Base-by-base conservation (phyloP, 2,888 invertebrate genomes). In the Micropterix aruncella region DNA sequence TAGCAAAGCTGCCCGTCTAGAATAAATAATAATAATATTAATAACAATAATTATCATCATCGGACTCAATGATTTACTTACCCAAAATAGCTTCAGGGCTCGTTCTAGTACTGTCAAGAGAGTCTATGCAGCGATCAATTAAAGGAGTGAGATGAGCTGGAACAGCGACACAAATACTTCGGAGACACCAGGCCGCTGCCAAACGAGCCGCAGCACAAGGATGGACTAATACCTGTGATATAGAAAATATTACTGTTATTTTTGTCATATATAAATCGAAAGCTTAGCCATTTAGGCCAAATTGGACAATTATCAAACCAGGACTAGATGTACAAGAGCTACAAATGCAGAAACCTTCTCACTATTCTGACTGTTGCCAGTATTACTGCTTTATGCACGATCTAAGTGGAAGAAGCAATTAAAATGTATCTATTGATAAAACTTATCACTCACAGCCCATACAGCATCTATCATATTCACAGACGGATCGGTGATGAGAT, bases 111-210 rank as follows among this genome's bases (percentile, higher is more conserved):
- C 85, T 86, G 63, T 95, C 94, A 42, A 95, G 79, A 19, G 89
- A 83, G 54, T 86, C 86, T 38, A 89, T 80, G 56, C 90, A 91
- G 40, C 83, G 78, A 69, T 97, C 95, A 52, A 96, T 83, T 38
- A 97, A 71, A 3, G 93, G 93, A 37, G 96, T 88, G 54, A 94
- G 83, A 63, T 94, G 92, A 55, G 92, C 87, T 4, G 97, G 97
- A 43, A 95, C 83, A 27, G 97, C 95, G 18, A 89, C 83, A 57
- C 94, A 91, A 55, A 93, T 82, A 61, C 91, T 89, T 44, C 92
- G 80, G 48, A 94, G 69, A 61, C 93, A 92, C 90, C 95, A 94
- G 15, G 96, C 93, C 15, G 95, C 94, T 12, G 94, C 89, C 44
- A 96, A 66, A 17, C 97, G 77, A 1, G 94, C 94, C 12, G 94